Evolutionary conservation across 2,797 vertebrate genomes (phyloP).

Genomic region (Spheniscus humboldti): DNA sequence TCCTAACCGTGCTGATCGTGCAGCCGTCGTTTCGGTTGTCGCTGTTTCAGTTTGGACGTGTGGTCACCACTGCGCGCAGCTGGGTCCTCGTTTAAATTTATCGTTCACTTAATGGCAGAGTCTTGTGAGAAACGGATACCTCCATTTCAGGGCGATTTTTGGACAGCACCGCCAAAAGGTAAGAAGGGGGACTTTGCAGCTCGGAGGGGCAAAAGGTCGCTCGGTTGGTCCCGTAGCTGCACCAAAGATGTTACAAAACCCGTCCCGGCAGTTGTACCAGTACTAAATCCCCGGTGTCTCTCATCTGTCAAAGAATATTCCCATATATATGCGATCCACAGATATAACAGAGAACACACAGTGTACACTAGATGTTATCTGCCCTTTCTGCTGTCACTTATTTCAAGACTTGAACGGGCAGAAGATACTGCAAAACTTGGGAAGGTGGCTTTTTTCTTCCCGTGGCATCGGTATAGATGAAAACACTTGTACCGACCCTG

Average conservation of each 20-base stretch:
- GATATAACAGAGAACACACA: neutral
- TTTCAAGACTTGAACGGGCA: neutral
- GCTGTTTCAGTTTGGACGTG: neutral
- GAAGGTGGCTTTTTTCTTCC: neutral
- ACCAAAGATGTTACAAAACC: neutral
- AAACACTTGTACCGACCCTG: neutral
- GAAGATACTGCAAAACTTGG: neutral
- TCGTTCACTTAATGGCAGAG: neutral
- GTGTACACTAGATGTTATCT: neutral
- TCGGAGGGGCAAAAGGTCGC: neutral
- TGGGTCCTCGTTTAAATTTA: neutral
- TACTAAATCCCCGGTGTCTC: neutral
- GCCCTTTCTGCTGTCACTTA: neutral
- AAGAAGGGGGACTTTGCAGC: neutral
- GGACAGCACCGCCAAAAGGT: neutral
- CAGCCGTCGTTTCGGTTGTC: neutral
- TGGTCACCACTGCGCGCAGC: neutral
- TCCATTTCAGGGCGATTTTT: neutral
- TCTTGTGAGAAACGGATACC: neutral
- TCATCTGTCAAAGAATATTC: neutral
- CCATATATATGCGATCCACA: neutral
- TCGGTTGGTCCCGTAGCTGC: neutral
- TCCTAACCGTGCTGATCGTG: neutral
- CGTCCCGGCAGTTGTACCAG: neutral
- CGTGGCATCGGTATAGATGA: rapidly evolving